Base-by-base conservation (phyloP, 1,140 invertebrate species). In the Papilio dardanus region DNA sequence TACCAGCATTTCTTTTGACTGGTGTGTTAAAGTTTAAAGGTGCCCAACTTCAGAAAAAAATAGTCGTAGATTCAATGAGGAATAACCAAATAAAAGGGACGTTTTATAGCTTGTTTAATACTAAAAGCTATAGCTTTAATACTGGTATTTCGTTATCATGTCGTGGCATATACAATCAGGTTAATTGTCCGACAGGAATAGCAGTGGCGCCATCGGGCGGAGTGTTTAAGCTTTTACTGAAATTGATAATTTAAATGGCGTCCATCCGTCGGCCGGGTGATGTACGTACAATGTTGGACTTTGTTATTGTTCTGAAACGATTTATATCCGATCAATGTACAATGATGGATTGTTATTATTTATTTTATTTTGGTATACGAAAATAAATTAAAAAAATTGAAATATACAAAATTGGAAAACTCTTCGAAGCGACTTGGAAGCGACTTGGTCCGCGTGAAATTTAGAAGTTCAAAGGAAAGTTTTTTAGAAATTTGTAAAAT, bases 111-210 rank as follows among this genome's bases (percentile, higher is more conserved):
- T 37, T 37, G 35, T 37, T 37, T 37, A 37, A 10, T 37, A 7
- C 1, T 37, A 58, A 54, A 58, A 3, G 10, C 24, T 58, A 14
- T 58, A 28, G 1, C 21, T 4, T 40, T 19, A 40, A 40, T 24
- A 68, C 19, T 21, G 33, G 19, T 24, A 21, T 24, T 58, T 19
- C 31, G 33, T 69, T 69, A 37, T 69, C 19, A 21, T 14, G 1
- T n/a, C 19, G 67, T n/a, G 67, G 19, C 67, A 28, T 24, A 40
- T 40, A 35, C 67, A 69, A 69, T 69, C 67, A 69, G 67, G 19
- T 69, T 37, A 69, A 69, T 69, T 69, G 67, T 19, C 67, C 67
- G 67, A 35, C 31, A 37, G 7, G 4, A 40, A 35, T 21, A 21
- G 6, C 31, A 19, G n/a, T 37, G n/a, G 67, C 19, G 67, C n/a